Conservation (phyloP, 30 jellyfish, hydroid and myxozoan species). For the Aurelia sp. region DNA sequence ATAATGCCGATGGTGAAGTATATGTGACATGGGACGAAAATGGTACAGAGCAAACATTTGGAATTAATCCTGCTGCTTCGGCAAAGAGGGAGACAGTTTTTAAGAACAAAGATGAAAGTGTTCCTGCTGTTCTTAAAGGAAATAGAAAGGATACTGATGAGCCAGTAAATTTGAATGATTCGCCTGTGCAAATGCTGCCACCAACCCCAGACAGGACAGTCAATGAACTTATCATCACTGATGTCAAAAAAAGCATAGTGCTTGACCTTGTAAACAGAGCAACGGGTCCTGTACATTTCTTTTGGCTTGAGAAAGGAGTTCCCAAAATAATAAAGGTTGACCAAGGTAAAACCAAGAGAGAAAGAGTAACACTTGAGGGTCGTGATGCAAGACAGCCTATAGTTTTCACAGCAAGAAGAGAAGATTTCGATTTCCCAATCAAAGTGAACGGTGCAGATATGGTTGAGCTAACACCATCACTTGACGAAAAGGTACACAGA, state of each 20-base stretch:
- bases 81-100: neutral
- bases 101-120: neutral
- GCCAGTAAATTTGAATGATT: neutral
- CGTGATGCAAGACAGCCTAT: slow-evolving; percentile 2
- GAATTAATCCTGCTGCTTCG: neutral
- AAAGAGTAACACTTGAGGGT: neutral
- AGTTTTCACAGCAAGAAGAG: slow-evolving; percentile 17
- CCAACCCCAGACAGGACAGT: neutral
- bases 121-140: neutral
- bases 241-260: neutral
- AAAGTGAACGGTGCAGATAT: neutral
- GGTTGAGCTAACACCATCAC: neutral
- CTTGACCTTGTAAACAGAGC: slow-evolving; percentile 8
- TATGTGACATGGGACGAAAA: neutral
- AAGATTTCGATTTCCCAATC: slow-evolving; percentile 21
- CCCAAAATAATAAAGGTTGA: neutral
- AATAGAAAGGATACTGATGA: neutral
- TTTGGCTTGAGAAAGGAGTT: neutral
- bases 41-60: neutral
- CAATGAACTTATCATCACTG: neutral
- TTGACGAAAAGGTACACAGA: neutral
- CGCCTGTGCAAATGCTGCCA: neutral
- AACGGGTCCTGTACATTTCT: slow-evolving; percentile 13
- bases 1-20: slow-evolving; percentile 1
- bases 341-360: neutral